A percentile compares a stretch with the other conserved stretches of the same genome.
Evolutionary conservation across 2,797 vertebrate genomes (phyloP).

Genomic region (Epinephelus malabaricus): DNA sequence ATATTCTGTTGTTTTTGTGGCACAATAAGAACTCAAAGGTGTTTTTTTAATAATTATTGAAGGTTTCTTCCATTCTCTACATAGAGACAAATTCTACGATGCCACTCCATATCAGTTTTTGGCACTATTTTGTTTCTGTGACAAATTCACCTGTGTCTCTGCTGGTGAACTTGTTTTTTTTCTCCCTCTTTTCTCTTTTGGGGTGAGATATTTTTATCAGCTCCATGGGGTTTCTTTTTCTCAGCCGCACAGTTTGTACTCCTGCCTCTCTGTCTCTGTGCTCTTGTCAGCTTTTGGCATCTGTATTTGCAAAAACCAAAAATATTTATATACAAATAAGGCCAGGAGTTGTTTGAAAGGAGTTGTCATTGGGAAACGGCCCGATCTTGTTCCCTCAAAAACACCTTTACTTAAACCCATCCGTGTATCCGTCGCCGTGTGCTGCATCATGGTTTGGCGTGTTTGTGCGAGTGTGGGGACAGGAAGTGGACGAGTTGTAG

Average conservation of each 20-base stretch:
- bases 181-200: conserved; percentile 58
- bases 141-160: conserved; percentile 62
- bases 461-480: conserved; percentile 21
- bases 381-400: conserved; percentile 1
- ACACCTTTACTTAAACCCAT: not conserved
- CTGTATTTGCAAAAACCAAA: conserved; percentile 57
- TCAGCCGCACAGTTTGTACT: conserved; percentile 41
- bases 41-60: conserved; percentile 11
- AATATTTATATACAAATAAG: conserved; percentile 47
- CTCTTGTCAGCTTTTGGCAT: conserved; percentile 70
- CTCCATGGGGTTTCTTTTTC: conserved; percentile 72
- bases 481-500: conserved; percentile 55
- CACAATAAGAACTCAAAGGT: not conserved
- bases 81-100: conserved; percentile 19
- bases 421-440: not conserved
- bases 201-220: conserved; percentile 78
- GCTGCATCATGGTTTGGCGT: conserved; percentile 52
- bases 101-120: conserved; percentile 21
- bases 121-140: conserved; percentile 45
- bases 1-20: not conserved
- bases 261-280: conserved; percentile 38
- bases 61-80: not conserved
- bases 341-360: conserved; percentile 44
- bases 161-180: conserved; percentile 58
- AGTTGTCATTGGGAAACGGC: conserved; percentile 2